A percentile compares a stretch with the other conserved stretches of the same genome.
Conservation (phyloP, 2,888 invertebrate species). For the Stenoptilia bipunctidactyla region DNA sequence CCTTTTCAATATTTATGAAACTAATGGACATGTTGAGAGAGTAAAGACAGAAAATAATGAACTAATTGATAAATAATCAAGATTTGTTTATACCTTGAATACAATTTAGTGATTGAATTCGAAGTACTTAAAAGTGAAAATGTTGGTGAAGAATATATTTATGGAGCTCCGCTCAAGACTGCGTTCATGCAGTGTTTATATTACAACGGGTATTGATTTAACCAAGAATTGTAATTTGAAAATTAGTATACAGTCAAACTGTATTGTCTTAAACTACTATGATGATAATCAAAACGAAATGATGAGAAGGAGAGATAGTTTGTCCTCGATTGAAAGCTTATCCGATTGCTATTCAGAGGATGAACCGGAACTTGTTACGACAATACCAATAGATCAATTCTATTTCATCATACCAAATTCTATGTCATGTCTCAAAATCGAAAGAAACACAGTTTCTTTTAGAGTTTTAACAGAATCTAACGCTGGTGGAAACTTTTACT, state of each 20-base stretch:
- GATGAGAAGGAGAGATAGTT: constrained; percentile 39
- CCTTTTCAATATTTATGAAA: constrained; percentile 75
- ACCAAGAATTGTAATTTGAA: constrained; percentile 54
- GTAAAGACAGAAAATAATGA: constrained; percentile 33
- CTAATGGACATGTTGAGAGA: constrained; percentile 64
- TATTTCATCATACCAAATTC: constrained; percentile 63
- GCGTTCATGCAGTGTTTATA: constrained; percentile 72
- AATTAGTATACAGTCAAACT: constrained; percentile 55
- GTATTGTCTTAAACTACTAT: constrained; percentile 54
- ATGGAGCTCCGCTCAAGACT: constrained; percentile 73
- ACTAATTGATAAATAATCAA: constrained; percentile 39
- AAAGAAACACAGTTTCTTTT: constrained; percentile 56
- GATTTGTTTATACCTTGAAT: constrained; percentile 18
- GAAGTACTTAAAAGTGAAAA: constrained; percentile 28
- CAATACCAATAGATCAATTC: constrained; percentile 47
- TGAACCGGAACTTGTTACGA: constrained; percentile 35
- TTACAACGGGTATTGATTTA: constrained; percentile 56
- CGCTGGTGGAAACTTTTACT: constrained; percentile 55
- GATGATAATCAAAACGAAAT: constrained; percentile 25
- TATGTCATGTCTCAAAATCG: constrained; percentile 60
- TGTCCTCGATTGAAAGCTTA: constrained; percentile 59
- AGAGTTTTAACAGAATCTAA: constrained; percentile 58
- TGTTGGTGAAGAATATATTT: constrained; percentile 64
- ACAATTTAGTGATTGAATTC: constrained; percentile 13
- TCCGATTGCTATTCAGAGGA: constrained; percentile 57